These are phyloP conservation scores for Drosophila acutilabella DNA, from an alignment of 2,888 invertebrate species.

Conservation along the genomic window DNA sequence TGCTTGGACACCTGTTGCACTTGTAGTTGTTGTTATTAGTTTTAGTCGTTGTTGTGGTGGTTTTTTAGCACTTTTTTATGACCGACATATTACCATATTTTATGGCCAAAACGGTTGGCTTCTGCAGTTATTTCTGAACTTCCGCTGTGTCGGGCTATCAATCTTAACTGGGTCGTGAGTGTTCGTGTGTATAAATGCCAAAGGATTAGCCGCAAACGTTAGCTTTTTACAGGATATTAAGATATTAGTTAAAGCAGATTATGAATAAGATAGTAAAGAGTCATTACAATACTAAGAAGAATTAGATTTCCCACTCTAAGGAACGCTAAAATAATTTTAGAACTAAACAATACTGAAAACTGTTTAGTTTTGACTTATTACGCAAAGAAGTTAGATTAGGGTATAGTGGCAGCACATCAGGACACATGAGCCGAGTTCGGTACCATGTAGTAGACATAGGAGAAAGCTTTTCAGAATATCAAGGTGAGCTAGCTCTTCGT, in stretches of 20 bases:
- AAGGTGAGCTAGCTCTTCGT: too few relatives aligned
- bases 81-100: constrained; percentile 49
- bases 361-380: too few relatives aligned
- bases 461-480: too few relatives aligned
- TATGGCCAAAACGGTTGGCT: constrained; percentile 36
- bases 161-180: constrained; percentile 38
- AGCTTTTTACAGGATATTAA: constrained; percentile 2
- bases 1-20: constrained; percentile 60
- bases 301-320: background rate
- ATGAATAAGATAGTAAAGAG: too few relatives aligned
- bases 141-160: constrained; percentile 36
- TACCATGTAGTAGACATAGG: too few relatives aligned
- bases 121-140: constrained; percentile 43
- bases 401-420: too few relatives aligned
- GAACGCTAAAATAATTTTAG: too few relatives aligned
- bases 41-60: constrained; percentile 3
- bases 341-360: too few relatives aligned
- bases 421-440: too few relatives aligned
- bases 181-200: constrained; percentile 28
- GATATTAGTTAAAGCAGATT: constrained; percentile 11
- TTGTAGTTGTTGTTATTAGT: background rate
- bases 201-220: constrained; percentile 13
- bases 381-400: too few relatives aligned
- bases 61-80: constrained; percentile 12
- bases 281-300: too few relatives aligned